These are phyloP conservation scores for Gymnocypris eckloni DNA, from an alignment of 2,797 vertebrate species.

Conservation along the genomic window DNA sequence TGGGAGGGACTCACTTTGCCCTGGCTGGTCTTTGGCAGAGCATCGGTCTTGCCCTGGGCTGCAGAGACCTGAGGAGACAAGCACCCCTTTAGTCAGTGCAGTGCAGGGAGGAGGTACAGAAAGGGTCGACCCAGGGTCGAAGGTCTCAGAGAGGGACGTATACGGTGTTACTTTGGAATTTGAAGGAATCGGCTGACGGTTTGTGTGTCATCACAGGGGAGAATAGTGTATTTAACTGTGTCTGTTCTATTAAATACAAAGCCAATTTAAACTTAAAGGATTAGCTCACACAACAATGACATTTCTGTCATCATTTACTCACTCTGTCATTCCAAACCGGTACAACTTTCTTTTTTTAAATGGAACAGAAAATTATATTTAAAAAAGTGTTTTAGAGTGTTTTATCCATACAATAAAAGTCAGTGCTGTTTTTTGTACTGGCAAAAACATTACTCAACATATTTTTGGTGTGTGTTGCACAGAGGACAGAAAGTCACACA, in stretches of 20 bases:
- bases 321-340: background rate
- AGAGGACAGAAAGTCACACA: background rate
- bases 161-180: background rate
- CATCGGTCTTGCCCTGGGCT: conserved; percentile 76
- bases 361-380: background rate
- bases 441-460: background rate
- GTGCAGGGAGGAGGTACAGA: conserved; percentile 41
- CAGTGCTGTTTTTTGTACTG: background rate
- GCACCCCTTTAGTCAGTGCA: conserved; percentile 73
- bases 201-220: background rate
- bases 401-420: background rate
- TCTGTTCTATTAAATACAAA: background rate
- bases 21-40: conserved; percentile 71
- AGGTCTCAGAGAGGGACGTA: background rate
- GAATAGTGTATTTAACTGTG: background rate
- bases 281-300: background rate
- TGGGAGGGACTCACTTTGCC: conserved; percentile 79
- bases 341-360: background rate
- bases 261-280: background rate
- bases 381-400: background rate
- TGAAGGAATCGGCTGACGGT: background rate
- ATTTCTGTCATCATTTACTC: background rate
- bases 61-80: conserved; percentile 80
- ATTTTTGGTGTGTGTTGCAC: background rate
- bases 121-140: conserved; percentile 24